phyloP scores from a whole-genome alignment of 1,140 invertebrate species.

The Hetaerina americana region DNA sequence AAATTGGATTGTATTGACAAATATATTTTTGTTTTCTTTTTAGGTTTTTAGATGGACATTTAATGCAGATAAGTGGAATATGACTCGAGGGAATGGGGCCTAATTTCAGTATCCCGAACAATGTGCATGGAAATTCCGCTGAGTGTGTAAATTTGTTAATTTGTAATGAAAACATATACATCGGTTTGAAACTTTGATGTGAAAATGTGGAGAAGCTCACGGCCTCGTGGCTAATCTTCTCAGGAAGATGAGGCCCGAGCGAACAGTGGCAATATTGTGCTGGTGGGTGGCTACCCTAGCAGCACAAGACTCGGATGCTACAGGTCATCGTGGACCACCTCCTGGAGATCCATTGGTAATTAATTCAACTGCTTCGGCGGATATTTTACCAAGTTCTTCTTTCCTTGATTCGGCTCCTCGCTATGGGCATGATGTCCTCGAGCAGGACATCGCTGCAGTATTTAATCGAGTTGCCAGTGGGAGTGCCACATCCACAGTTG shows the following conservation, averaged over 20 bases:
- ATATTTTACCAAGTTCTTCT: not conserved
- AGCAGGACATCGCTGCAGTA: slow-evolving; percentile 47
- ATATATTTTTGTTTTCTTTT: no score
- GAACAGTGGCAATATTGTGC: not conserved
- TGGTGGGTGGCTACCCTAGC: not conserved
- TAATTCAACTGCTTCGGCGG: not conserved
- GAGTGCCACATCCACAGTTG: slow-evolving; percentile 23
- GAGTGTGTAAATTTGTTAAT: not conserved
- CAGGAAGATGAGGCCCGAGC: not conserved
- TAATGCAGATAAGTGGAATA: no score
- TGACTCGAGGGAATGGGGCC: not conserved
- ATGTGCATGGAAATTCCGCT: not conserved
- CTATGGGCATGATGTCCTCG: slow-evolving; percentile 23
- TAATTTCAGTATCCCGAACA: not conserved
- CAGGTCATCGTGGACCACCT: not conserved
- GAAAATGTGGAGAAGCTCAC: not conserved
- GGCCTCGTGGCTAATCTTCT: not conserved
- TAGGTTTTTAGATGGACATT: no score
- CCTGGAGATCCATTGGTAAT: not conserved
- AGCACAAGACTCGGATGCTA: not conserved
- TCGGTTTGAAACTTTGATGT: not conserved
- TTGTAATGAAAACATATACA: not conserved
- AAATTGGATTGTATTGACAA: no score
- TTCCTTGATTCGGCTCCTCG: not conserved
- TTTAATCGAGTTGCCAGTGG: slow-evolving; percentile 54